Evolutionary conservation across 2,888 invertebrate genomes (phyloP).

Genomic region (Hydrotaea cyrtoneurina): DNA sequence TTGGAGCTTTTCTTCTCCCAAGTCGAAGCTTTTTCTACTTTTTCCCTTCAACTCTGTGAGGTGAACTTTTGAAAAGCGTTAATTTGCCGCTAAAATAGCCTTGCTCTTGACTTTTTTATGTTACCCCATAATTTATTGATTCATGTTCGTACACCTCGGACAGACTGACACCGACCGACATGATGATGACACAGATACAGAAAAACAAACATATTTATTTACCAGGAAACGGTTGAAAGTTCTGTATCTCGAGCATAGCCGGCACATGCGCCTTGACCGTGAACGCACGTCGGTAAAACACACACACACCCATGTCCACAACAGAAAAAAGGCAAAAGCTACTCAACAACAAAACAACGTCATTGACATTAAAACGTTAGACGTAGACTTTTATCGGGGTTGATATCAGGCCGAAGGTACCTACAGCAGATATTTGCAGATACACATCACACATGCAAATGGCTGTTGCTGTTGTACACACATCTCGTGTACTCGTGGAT

Average conservation of each 20-base stretch:
- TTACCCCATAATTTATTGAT: slow-evolving; percentile 77
- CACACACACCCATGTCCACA: background rate
- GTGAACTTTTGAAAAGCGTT: background rate
- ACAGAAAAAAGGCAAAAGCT: background rate
- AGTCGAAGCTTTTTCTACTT: slow-evolving; percentile 32
- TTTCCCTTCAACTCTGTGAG: slow-evolving; percentile 41
- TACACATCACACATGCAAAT: too few relatives aligned
- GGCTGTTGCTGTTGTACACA: too few relatives aligned
- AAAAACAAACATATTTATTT: background rate
- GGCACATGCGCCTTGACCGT: slow-evolving; percentile 74
- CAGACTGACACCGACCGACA: background rate
- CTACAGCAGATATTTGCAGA: too few relatives aligned
- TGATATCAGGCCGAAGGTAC: background rate
- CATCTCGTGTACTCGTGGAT: too few relatives aligned
- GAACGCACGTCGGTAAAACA: slow-evolving; percentile 44
- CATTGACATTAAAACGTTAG: slow-evolving; percentile 49
- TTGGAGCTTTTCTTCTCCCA: background rate
- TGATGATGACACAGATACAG: background rate
- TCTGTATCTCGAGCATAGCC: slow-evolving; percentile 42
- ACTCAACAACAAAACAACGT: slow-evolving; percentile 35
- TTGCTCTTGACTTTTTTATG: slow-evolving; percentile 77
- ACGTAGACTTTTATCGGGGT: background rate
- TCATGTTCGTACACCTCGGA: slow-evolving; percentile 62
- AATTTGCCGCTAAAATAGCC: slow-evolving; percentile 64
- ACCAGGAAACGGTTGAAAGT: slow-evolving; percentile 27